Evolutionary conservation across 2,888 invertebrate genomes (phyloP).

Genomic region (Coleophora flavipennella): DNA sequence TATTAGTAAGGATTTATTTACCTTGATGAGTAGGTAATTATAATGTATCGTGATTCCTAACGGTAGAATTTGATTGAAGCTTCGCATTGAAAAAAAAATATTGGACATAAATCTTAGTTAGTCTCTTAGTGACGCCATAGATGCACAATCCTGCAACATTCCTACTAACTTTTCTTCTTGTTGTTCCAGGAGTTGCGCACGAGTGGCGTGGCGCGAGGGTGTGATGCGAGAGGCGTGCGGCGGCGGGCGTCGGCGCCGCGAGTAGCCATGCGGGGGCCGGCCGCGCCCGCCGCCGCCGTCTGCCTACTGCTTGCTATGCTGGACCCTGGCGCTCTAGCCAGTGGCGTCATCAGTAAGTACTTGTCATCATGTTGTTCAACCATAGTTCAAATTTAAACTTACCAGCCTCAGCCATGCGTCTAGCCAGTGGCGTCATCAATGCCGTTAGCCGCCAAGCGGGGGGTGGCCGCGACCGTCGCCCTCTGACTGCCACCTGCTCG

Average conservation of each 20-base stretch:
- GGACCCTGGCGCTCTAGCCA: conserved; percentile 27
- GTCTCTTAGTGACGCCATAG: too few species aligned
- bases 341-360: conserved; percentile 9
- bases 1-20: too few species aligned
- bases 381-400: too few species aligned
- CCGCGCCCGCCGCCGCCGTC: conserved; percentile 38
- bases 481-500: conserved; percentile 28
- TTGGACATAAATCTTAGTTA: too few species aligned
- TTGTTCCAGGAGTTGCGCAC: conserved; percentile 49
- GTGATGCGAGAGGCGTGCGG: conserved; percentile 61
- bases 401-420: too few species aligned
- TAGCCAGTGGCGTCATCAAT: conserved; percentile 54
- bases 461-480: conserved; percentile 42
- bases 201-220: conserved; percentile 58
- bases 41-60: too few species aligned
- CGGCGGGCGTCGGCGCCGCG: conserved; percentile 63
- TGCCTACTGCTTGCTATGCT: conserved; percentile 31
- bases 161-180: too few species aligned
- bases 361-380: not conserved
- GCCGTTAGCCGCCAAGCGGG: conserved; percentile 64
- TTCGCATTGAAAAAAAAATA: too few species aligned
- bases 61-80: too few species aligned
- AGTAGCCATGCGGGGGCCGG: conserved; percentile 60
- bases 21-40: too few species aligned
- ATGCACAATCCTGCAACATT: too few species aligned